A percentile compares a stretch with the other conserved stretches of the same genome.
phyloP scores from a whole-genome alignment of 2,888 invertebrate species.

The Lycocerus yunnanus region DNA sequence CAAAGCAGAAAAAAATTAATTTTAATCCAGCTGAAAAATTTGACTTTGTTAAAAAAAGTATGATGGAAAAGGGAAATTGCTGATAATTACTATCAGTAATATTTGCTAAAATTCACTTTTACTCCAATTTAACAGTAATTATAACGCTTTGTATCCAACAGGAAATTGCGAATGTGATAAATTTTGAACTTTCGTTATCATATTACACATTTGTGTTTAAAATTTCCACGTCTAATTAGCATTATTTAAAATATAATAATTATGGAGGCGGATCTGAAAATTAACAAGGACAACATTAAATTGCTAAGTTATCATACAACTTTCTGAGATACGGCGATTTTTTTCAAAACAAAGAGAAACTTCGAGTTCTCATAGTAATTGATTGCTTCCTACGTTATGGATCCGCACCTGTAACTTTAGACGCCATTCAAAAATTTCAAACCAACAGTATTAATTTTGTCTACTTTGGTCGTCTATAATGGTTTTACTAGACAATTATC shows the following conservation, averaged over 20 bases:
- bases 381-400: background rate
- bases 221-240: background rate
- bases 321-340: no score
- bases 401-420: background rate
- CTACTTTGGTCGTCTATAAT: background rate
- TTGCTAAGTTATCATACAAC: no score
- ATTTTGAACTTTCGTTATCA: background rate
- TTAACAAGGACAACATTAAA: background rate
- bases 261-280: background rate
- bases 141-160: background rate
- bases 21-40: background rate
- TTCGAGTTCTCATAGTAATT: background rate
- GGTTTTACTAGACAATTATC: conserved; percentile 11
- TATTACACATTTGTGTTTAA: background rate
- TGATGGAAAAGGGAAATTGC: background rate
- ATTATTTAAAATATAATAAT: background rate
- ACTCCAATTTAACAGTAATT: background rate
- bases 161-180: background rate
- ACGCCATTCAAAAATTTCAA: background rate
- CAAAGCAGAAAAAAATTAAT: background rate
- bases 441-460: background rate
- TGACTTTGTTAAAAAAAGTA: background rate
- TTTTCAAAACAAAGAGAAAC: no score
- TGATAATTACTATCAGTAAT: background rate
- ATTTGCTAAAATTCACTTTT: background rate